Evolutionary conservation across 2,888 invertebrate genomes (phyloP), one percentile per base, ranked within the genome.

Genomic region (Phyllotreta cruciferae): DNA sequence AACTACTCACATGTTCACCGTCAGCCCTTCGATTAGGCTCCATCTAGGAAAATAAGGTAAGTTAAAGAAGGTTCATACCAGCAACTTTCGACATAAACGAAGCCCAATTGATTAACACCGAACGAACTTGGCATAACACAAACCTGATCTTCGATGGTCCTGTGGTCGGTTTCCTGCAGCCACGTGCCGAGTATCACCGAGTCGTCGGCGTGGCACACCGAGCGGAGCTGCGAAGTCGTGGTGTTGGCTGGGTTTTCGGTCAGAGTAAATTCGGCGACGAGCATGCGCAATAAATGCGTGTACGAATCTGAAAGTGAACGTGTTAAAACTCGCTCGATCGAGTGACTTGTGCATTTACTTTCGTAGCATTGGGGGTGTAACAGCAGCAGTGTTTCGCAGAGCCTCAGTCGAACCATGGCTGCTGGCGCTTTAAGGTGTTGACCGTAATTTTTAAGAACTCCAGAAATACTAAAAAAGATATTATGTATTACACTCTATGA

Each of bases 141-240:
- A 82, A 97, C 97, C 90, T 98, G 98, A 83, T 98, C 97, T 82
- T 98, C 98, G 70, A 98, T 95, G 50, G 92, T 92, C 66, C 94
- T 90, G 80, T 98, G 97, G 80, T 98, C 97, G 0, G 96, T 96
- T 78, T 98, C 96, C 79, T 96, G 94, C 42, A 97, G 86, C 94
- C 96, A 96, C 54, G 95, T 94, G 8, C 96, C 96, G 38, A 98
- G 83, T 60, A 98, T 90, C 44, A 96, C 93, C 0, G 95, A 93
- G 80, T 94, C 94, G 76, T 94, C 93, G 6, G 90, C 90, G 77
- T 94, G 93, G 74, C 95, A 95, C 63, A 94, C 87, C n/a, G 88
- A 85, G 50, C 92, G 84, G 66, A 94, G 82, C 67, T 92, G 85
- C 0, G 95, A 95, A 13, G 90, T 94, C 0, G 94, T 93, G 2